These are phyloP conservation scores for Steromphala cineraria DNA, from an alignment of 2,888 invertebrate genomes.

Conservation along the genomic window DNA sequence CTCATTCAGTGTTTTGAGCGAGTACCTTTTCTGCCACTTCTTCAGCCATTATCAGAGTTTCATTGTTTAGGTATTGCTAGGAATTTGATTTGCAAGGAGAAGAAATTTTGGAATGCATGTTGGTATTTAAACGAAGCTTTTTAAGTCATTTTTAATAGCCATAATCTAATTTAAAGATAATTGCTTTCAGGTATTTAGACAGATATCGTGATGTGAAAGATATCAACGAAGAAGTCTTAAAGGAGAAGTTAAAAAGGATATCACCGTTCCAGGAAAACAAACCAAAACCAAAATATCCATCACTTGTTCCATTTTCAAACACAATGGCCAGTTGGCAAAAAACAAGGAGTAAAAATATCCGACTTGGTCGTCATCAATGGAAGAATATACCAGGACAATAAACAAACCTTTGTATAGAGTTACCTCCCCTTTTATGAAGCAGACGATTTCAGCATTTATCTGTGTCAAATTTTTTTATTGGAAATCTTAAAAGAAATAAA, in stretches of 20 bases:
- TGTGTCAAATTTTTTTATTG: too few relatives aligned
- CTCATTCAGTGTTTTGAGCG: too few relatives aligned
- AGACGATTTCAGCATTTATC: too few relatives aligned
- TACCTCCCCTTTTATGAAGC: too few relatives aligned
- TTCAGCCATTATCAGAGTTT: too few relatives aligned
- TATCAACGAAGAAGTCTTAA: slow-evolving; percentile 89
- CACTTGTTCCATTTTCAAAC: slow-evolving; percentile 26
- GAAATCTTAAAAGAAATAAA: too few relatives aligned
- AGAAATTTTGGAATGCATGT: too few relatives aligned
- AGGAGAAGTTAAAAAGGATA: slow-evolving; percentile 86
- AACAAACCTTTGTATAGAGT: too few relatives aligned
- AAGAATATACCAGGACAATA: slow-evolving; percentile 35
- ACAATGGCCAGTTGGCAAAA: slow-evolving; percentile 66
- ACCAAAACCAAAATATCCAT: slow-evolving; percentile 58
- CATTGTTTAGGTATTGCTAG: too few relatives aligned
- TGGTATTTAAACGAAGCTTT: too few relatives aligned
- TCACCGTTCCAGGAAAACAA: slow-evolving; percentile 83
- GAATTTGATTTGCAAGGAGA: too few relatives aligned
- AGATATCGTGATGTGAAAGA: slow-evolving; percentile 93
- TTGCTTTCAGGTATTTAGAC: slow-evolving; percentile 86
- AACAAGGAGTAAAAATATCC: slow-evolving; percentile 44
- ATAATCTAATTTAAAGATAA: background rate
- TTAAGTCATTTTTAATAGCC: background rate
- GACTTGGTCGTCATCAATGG: slow-evolving; percentile 55
- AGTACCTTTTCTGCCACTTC: too few relatives aligned